A percentile compares a stretch with the other conserved stretches of the same genome.
These are phyloP conservation scores for Epirrhoe alternata DNA, from an alignment of 2,888 invertebrate genomes.

Conservation along the genomic window DNA sequence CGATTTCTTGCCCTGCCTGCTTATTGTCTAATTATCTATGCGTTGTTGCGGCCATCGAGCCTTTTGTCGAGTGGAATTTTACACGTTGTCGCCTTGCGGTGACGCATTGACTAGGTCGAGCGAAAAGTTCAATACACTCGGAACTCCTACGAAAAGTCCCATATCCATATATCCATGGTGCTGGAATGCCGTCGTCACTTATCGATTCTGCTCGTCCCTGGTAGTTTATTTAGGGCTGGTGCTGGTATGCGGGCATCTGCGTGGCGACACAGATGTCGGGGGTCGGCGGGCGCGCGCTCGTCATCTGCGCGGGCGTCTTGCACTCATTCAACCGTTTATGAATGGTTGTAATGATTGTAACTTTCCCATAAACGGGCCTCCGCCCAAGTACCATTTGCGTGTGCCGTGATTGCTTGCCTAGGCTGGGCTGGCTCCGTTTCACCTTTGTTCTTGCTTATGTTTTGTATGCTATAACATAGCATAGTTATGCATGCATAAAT, in stretches of 20 bases:
- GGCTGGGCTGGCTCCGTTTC: constrained; percentile 37
- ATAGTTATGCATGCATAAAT: constrained; percentile 7
- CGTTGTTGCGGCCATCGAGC: constrained; percentile 72
- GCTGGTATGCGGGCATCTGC: constrained; percentile 50
- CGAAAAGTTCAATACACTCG: constrained; percentile 79
- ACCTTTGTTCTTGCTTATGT: constrained; percentile 50
- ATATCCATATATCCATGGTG: constrained; percentile 27
- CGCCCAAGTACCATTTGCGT: constrained; percentile 63
- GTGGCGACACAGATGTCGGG: constrained; percentile 65
- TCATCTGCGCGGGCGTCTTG: constrained; percentile 63
- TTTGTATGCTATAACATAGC: constrained; percentile 29
- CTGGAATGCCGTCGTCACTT: constrained; percentile 27
- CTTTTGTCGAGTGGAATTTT: constrained; percentile 75
- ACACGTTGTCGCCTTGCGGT: constrained; percentile 63
- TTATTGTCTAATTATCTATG: constrained; percentile 84
- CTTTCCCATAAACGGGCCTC: constrained; percentile 79
- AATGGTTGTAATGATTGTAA: constrained; percentile 79
- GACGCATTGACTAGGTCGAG: constrained; percentile 76
- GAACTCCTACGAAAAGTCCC: constrained; percentile 28
- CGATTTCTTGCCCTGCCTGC: constrained; percentile 82
- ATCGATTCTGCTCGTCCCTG: constrained; percentile 35
- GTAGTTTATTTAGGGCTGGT: constrained; percentile 38
- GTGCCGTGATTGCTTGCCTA: constrained; percentile 52
- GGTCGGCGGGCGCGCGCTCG: constrained; percentile 64
- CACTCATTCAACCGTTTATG: constrained; percentile 81